Evolutionary conservation across 1,140 invertebrate species (phyloP).

Genomic region (Aphidius gifuensis): DNA sequence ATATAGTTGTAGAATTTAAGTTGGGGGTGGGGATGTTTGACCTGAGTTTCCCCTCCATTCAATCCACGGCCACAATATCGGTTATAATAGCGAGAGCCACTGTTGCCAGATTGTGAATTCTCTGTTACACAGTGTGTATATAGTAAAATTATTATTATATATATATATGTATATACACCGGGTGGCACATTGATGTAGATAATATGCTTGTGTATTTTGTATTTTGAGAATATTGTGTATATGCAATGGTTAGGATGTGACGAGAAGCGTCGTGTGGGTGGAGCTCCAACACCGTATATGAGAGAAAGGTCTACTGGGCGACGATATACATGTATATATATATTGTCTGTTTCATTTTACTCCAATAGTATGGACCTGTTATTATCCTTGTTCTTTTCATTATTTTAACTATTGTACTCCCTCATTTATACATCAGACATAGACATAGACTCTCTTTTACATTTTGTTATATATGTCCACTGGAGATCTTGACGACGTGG

Average conservation of each 20-base stretch:
- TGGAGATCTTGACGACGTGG: no score
- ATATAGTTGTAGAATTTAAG: not conserved
- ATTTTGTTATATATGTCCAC: no score
- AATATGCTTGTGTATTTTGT: conserved; percentile 1
- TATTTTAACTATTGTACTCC: no score
- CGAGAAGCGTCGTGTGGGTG: conserved; percentile 21
- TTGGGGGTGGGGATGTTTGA: conserved; percentile 45
- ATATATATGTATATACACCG: not conserved
- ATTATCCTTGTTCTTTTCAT: no score
- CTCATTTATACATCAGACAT: no score
- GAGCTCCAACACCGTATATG: conserved; percentile 16
- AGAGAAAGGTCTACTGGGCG: conserved; percentile 20
- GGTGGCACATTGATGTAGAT: not conserved
- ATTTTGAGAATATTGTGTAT: not conserved
- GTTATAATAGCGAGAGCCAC: conserved; percentile 48
- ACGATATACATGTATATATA: not conserved
- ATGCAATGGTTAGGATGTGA: conserved; percentile 5
- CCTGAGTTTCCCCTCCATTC: conserved; percentile 54
- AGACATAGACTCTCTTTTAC: no score
- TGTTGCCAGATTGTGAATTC: conserved; percentile 49
- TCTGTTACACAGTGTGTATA: not conserved
- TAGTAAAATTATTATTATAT: no score
- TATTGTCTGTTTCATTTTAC: not conserved
- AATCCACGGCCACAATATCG: conserved; percentile 54
- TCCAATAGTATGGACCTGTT: no score